These are phyloP conservation scores for Parambassis ranga DNA, from an alignment of 2,797 vertebrate species.

Conservation along the genomic window DNA sequence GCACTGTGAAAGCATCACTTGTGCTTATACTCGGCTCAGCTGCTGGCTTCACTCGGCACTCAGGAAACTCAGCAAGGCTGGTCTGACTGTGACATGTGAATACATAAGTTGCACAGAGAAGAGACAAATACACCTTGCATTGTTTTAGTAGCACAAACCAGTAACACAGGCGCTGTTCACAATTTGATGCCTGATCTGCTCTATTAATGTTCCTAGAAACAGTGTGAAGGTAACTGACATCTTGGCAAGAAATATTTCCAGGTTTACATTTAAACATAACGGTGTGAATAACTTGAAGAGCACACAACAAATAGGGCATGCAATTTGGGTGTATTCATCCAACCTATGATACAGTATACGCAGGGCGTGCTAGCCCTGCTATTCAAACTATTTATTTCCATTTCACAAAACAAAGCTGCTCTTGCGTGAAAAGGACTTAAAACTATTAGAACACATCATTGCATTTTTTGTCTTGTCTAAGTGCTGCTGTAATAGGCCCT, in stretches of 20 bases:
- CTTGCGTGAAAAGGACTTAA: neutral
- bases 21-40: conserved; percentile 80
- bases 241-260: neutral
- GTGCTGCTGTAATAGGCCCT: conserved; percentile 19
- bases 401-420: conserved; percentile 17
- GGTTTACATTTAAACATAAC: neutral
- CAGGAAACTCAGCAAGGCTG: conserved; percentile 73
- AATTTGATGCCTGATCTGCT: neutral
- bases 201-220: neutral
- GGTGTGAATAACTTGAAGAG: neutral
- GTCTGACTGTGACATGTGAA: conserved; percentile 71
- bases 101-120: conserved; percentile 60
- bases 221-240: neutral
- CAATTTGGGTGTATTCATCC: neutral
- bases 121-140: conserved; percentile 58
- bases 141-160: conserved; percentile 36
- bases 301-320: neutral
- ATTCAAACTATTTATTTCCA: conserved; percentile 5
- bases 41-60: conserved; percentile 78
- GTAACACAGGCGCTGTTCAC: neutral
- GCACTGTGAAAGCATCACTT: conserved; percentile 82
- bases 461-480: neutral
- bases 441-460: conserved; percentile 23
- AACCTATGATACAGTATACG: neutral
- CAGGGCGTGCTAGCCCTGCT: neutral